phyloP scores from a whole-genome alignment of 2,888 invertebrate species.

The Folsomia manolachei region DNA sequence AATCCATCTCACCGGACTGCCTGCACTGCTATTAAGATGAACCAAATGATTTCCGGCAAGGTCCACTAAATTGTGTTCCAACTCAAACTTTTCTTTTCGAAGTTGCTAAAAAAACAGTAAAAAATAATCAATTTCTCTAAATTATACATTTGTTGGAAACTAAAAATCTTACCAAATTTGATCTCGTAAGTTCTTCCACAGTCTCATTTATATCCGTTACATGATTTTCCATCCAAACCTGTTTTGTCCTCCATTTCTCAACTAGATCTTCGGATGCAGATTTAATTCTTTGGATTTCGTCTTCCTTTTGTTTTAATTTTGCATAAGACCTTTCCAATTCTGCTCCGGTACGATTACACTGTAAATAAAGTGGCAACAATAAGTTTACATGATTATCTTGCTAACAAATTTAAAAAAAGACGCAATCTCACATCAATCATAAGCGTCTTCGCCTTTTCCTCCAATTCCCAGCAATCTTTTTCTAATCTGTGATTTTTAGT shows the following conservation, averaged over 20 bases:
- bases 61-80: conserved; percentile 11
- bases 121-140: neutral
- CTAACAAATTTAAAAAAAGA: too few species aligned
- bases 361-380: neutral
- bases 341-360: neutral
- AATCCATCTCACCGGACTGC: neutral
- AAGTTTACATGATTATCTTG: too few species aligned
- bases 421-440: conserved; percentile 1
- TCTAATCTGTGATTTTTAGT: conserved; percentile 27
- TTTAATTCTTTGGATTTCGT: conserved; percentile 11
- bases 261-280: neutral
- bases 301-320: conserved; percentile 6
- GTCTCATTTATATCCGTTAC: conserved; percentile 1
- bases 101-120: conserved; percentile 14
- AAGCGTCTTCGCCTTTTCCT: conserved; percentile 4
- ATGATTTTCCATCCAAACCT: neutral
- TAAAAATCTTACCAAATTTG: conserved; percentile 17
- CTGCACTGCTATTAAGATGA: neutral
- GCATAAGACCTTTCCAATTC: conserved; percentile 12
- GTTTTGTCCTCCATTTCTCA: neutral
- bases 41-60: conserved; percentile 10
- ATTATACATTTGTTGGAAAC: neutral
- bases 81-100: conserved; percentile 16
- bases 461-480: conserved; percentile 24
- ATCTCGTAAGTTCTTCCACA: conserved; percentile 4